Percentiles rank a stretch among this genome's conserved stretches.
phyloP scores from a whole-genome alignment of 2,113 vertebrate species.

The Mugil cephalus region DNA sequence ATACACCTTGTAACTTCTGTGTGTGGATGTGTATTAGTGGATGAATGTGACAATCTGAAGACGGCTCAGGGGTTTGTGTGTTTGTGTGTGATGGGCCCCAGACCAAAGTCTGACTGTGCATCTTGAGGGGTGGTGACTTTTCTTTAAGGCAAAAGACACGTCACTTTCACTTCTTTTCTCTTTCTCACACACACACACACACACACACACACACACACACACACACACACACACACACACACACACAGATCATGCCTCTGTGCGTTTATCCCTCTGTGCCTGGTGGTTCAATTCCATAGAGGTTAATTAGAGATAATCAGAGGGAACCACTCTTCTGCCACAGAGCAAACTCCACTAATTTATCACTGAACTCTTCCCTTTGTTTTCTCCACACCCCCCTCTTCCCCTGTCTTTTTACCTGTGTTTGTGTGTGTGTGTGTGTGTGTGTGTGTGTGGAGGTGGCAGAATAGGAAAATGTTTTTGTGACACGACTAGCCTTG shows the following conservation, averaged over 20 bases:
- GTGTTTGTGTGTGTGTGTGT: slow-evolving; percentile 16
- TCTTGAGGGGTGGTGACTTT: slow-evolving; percentile 3
- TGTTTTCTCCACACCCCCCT: slow-evolving; percentile 50
- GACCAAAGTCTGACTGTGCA: slow-evolving; percentile 11
- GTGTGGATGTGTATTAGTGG: neutral
- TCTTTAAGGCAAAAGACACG: neutral
- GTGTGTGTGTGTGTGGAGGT: slow-evolving; percentile 16
- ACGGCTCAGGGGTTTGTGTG: slow-evolving; percentile 2
- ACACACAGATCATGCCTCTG: slow-evolving; percentile 40
- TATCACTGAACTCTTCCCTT: slow-evolving; percentile 69
- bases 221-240: slow-evolving; percentile 10
- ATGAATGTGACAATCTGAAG: neutral
- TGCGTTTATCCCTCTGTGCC: slow-evolving; percentile 66
- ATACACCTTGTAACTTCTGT: neutral
- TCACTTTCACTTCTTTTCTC: neutral
- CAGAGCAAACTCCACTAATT: slow-evolving; percentile 67
- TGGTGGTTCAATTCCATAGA: slow-evolving; percentile 73
- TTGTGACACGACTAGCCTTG: slow-evolving; percentile 4
- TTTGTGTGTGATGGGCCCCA: slow-evolving; percentile 2
- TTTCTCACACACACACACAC: slow-evolving; percentile 8
- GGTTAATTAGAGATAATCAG: slow-evolving; percentile 85
- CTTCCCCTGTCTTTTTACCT: slow-evolving; percentile 22
- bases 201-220: slow-evolving; percentile 14
- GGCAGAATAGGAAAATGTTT: slow-evolving; percentile 6
- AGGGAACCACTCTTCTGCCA: slow-evolving; percentile 76